Percentiles rank a stretch among this genome's conserved stretches.
Conservation (phyloP, 2,113 vertebrate genomes). For the Chloebia gouldiae region DNA sequence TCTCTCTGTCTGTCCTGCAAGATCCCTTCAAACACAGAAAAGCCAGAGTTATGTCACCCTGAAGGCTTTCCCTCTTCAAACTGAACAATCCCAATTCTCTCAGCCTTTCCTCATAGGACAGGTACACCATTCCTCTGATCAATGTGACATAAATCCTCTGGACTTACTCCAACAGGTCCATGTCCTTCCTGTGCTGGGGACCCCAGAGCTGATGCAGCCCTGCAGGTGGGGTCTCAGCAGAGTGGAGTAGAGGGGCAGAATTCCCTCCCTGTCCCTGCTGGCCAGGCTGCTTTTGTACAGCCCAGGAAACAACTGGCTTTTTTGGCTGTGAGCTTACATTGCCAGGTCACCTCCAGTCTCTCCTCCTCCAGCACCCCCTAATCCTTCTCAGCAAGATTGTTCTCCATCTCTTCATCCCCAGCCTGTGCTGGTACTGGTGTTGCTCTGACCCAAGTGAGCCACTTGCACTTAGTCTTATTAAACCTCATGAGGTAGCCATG, state of each 20-base stretch:
- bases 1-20: neutral
- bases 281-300: fast-evolving
- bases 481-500: no score
- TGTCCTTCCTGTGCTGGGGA: no score
- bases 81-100: neutral
- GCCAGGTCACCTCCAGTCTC: no score
- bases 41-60: no score
- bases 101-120: neutral
- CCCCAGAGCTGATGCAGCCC: neutral
- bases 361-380: neutral
- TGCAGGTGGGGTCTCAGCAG: neutral
- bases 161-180: fast-evolving
- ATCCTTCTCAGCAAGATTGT: no score
- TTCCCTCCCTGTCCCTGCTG: fast-evolving
- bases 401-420: neutral
- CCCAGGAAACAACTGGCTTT: neutral
- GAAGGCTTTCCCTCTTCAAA: neutral
- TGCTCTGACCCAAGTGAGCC: neutral
- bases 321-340: neutral
- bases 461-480: neutral
- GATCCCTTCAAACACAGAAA: neutral
- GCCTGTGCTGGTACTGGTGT: no score
- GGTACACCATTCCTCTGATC: neutral
- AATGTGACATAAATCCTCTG: fast-evolving
- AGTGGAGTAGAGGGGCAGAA: neutral